These are phyloP conservation scores for Rhizoglyphus robini DNA, from an alignment of 1,140 invertebrate species.

Conservation along the genomic window DNA sequence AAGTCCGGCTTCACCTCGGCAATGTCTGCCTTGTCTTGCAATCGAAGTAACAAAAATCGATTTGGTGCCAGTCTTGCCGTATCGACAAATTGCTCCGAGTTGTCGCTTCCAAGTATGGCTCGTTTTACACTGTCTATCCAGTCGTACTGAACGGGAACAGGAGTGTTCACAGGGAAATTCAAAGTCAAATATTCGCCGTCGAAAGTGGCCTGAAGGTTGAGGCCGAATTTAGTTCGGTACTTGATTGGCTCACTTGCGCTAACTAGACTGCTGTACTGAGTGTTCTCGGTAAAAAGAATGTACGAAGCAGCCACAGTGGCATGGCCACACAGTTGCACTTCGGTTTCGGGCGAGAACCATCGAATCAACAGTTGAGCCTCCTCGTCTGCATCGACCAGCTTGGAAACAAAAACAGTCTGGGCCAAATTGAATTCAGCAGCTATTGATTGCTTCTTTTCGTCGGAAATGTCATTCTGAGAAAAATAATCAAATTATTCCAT, in stretches of 20 bases:
- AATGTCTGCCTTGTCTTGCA: too few species aligned
- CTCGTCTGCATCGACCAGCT: background rate
- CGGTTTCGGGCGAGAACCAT: background rate
- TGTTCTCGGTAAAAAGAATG: too few species aligned
- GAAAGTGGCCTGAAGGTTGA: background rate
- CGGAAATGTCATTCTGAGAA: background rate
- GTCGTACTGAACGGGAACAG: too few species aligned
- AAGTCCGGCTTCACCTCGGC: conserved; percentile 21
- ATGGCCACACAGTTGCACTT: background rate
- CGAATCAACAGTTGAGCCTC: background rate
- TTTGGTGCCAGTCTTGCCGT: too few species aligned
- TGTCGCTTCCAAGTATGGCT: too few species aligned
- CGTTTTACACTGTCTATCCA: too few species aligned
- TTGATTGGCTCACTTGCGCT: too few species aligned
- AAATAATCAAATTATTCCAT: background rate
- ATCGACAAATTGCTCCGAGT: too few species aligned
- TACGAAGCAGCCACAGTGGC: background rate
- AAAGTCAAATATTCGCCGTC: too few species aligned
- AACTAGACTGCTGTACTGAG: background rate
- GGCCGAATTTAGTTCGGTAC: background rate
- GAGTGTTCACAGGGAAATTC: too few species aligned
- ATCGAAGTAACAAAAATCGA: too few species aligned
- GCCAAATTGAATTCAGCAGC: background rate
- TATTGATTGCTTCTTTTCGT: background rate
- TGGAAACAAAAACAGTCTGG: background rate